A percentile compares a stretch with the other conserved stretches of the same genome.
phyloP scores from a whole-genome alignment of 2,888 invertebrate species.

The Iselma pallidipennis region DNA sequence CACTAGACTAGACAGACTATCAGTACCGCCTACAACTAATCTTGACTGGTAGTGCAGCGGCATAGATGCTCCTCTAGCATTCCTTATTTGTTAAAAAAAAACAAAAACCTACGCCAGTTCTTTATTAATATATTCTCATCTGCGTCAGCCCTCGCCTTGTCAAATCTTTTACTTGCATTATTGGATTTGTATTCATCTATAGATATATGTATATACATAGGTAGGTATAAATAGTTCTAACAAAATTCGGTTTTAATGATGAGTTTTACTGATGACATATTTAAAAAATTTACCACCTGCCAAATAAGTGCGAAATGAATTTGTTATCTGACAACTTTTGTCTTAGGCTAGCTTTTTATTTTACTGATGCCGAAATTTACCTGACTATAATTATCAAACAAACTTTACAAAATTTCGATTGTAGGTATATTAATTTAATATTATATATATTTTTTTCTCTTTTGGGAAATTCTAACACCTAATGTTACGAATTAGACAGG shows the following conservation, averaged over 20 bases:
- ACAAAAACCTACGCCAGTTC: no score
- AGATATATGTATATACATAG: no score
- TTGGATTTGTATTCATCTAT: no score
- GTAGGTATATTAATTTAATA: conserved; percentile 20
- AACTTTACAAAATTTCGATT: conserved; percentile 14
- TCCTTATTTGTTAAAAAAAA: no score
- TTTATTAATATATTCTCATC: no score
- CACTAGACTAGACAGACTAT: no score
- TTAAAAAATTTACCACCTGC: conserved; percentile 15
- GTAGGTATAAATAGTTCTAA: neutral
- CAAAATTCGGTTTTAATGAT: neutral
- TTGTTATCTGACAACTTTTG: conserved; percentile 22
- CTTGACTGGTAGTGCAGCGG: no score
- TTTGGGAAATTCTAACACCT: conserved; percentile 23
- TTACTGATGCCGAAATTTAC: conserved; percentile 16
- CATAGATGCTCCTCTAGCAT: no score
- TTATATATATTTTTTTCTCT: conserved; percentile 15
- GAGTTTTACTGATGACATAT: neutral
- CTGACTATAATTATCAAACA: conserved; percentile 15
- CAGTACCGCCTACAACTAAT: no score
- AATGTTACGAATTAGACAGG: conserved; percentile 27
- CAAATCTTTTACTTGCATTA: no score
- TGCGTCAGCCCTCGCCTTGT: no score
- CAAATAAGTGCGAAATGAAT: conserved; percentile 20
- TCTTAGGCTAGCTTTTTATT: conserved; percentile 16